These are phyloP conservation scores for Triplophysa yarkandensis DNA, from an alignment of 2,797 vertebrate species.

Conservation along the genomic window DNA sequence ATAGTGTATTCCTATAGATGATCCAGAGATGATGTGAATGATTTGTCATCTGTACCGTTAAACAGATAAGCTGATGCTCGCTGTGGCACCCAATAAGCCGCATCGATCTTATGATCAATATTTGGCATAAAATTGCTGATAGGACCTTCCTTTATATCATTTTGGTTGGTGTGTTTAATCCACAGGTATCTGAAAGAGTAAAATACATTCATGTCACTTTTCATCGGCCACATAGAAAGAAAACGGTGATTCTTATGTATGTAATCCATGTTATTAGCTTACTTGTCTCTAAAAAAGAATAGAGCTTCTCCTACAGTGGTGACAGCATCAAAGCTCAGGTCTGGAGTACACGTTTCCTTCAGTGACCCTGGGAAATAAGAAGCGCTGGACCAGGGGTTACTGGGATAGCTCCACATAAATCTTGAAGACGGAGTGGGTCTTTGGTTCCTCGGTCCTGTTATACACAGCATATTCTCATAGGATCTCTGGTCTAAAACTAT, in stretches of 20 bases:
- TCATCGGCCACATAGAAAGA: neutral
- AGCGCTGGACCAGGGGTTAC: slow-evolving; percentile 57
- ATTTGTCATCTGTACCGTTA: slow-evolving; percentile 66
- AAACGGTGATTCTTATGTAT: too few relatives aligned
- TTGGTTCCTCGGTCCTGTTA: slow-evolving; percentile 62
- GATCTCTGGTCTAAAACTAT: neutral
- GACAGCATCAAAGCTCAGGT: slow-evolving; percentile 70
- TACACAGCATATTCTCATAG: slow-evolving; percentile 7
- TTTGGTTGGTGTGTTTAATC: slow-evolving; percentile 73
- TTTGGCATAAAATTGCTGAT: slow-evolving; percentile 78
- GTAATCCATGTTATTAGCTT: neutral
- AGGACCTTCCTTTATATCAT: slow-evolving; percentile 73
- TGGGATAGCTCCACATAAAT: slow-evolving; percentile 56
- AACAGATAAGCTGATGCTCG: slow-evolving; percentile 75
- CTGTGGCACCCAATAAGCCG: slow-evolving; percentile 75
- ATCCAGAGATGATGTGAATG: neutral
- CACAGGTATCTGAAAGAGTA: slow-evolving; percentile 72
- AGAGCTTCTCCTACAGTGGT: slow-evolving; percentile 65
- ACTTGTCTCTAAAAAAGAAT: slow-evolving; percentile 74
- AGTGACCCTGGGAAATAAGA: slow-evolving; percentile 58
- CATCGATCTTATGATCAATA: slow-evolving; percentile 72
- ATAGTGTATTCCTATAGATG: neutral
- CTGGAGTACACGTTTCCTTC: slow-evolving; percentile 68
- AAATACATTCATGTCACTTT: neutral
- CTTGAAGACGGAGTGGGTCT: slow-evolving; percentile 50